These are phyloP conservation scores for Galeopterus variegatus DNA, from an alignment of 2,113 vertebrate genomes.

Conservation along the genomic window DNA sequence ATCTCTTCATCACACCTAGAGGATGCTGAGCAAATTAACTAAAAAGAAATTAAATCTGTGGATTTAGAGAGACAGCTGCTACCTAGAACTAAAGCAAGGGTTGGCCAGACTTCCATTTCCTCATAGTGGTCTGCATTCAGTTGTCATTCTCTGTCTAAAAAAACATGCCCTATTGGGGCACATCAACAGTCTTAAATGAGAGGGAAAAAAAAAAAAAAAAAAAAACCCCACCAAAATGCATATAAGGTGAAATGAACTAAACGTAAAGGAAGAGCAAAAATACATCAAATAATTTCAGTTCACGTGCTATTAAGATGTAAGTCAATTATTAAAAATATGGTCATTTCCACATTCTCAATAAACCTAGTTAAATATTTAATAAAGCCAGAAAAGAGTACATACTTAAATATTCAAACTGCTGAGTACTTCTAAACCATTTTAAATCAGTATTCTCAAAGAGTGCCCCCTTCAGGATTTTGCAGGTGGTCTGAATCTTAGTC, in stretches of 20 bases:
- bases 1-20: conserved; percentile 16
- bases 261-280: conserved; percentile 69
- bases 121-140: background rate
- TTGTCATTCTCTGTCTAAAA: conserved; percentile 54
- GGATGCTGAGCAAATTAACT: background rate
- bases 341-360: conserved; percentile 40
- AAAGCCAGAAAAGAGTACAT: conserved; percentile 47
- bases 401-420: background rate
- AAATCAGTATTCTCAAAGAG: background rate
- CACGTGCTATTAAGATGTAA: conserved; percentile 37
- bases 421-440: background rate
- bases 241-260: conserved; percentile 53
- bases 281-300: conserved; percentile 49
- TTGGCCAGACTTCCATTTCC: background rate
- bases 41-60: conserved; percentile 7
- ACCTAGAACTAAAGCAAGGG: background rate
- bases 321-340: conserved; percentile 28
- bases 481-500: background rate
- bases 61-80: background rate
- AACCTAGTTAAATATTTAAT: background rate
- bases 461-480: background rate
- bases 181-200: conserved; percentile 67
- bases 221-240: background rate
- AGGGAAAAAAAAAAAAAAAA: no score
- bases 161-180: conserved; percentile 59